Evolutionary conservation across 2,888 invertebrate genomes (phyloP), one percentile per base, ranked within the genome.

Genomic region (Peribatodes rhomboidaria): DNA sequence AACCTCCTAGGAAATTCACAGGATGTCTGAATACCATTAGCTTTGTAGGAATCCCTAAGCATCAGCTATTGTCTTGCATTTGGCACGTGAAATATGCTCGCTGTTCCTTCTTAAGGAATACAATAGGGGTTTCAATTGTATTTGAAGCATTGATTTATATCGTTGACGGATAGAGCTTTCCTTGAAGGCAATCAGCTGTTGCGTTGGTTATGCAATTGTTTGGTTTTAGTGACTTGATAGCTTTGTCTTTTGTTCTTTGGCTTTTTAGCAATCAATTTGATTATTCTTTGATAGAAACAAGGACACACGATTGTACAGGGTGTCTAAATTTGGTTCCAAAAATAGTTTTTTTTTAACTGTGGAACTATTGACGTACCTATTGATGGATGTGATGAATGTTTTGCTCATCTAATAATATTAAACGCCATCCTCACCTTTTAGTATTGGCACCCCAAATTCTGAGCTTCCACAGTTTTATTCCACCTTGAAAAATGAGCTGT

Each of bases 101-200:
- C 77, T 74, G 78, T 79, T 77, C 79, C 78, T 81, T 82, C 81
- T 79, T 80, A 82, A 78, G 79, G 80, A 76, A 77, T 64, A 89
- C 89, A 90, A 88, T 88, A 80, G 83, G 65, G 73, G 76, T 77
- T 83, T 77, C 84, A 85, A 50, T 77, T 82, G 80, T 74, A 85
- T 85, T 85, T 82, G 80, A 86, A 87, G 81, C 72, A 81, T 81
- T 79, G 88, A 90, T 89, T 82, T 82, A 75, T 77, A 89, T 89
- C 88, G 73, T 74, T 82, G 85, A 81, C 84, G 77, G 80, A 75
- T 78, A 73, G 14, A 53, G 66, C 67, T 72, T 72, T 70, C 54
- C 10, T 76, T 70, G 70, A 71, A 75, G 67, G 68, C 50, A 50
- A 18, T 35, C 53, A 39, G 22, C 54, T 67, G 62, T 73, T 75